These are phyloP conservation scores for Diaphora mendica DNA, from an alignment of 2,888 invertebrate species.

Conservation along the genomic window DNA sequence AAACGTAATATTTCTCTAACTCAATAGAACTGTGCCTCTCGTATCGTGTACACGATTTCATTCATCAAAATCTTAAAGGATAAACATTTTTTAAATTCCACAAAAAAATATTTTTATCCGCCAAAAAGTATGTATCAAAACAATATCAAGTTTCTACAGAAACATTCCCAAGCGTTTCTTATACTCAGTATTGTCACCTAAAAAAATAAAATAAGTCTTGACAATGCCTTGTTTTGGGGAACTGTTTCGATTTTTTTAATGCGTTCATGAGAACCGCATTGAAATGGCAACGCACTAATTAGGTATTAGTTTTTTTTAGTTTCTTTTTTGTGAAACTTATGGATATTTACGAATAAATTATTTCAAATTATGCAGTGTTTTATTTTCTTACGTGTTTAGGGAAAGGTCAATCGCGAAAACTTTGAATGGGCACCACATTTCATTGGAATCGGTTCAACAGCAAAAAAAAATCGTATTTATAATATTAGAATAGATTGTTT, in stretches of 20 bases:
- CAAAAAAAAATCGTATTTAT: no score
- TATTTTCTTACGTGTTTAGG: no score
- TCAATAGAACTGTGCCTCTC: background rate
- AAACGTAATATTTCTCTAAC: background rate
- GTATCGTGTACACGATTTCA: background rate
- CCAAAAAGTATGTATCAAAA: constrained; percentile 40
- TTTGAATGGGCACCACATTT: no score
- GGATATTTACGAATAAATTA: background rate
- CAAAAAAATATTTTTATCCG: constrained; percentile 27
- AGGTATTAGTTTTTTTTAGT: constrained; percentile 25
- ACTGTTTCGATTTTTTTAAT: constrained; percentile 42
- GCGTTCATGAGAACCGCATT: constrained; percentile 45
- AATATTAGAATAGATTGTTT: no score
- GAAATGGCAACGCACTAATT: constrained; percentile 36
- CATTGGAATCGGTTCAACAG: no score
- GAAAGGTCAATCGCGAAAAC: no score
- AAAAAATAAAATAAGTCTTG: constrained; percentile 48
- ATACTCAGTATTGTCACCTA: constrained; percentile 53
- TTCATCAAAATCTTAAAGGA: constrained; percentile 10
- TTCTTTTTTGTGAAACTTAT: constrained; percentile 19
- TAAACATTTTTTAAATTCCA: constrained; percentile 12
- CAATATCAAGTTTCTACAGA: constrained; percentile 46
- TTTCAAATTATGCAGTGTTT: no score
- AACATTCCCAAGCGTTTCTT: constrained; percentile 47
- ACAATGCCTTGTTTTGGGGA: constrained; percentile 51